Base-by-base conservation (phyloP, 2,888 invertebrate species). In the Eristalis tenax region DNA sequence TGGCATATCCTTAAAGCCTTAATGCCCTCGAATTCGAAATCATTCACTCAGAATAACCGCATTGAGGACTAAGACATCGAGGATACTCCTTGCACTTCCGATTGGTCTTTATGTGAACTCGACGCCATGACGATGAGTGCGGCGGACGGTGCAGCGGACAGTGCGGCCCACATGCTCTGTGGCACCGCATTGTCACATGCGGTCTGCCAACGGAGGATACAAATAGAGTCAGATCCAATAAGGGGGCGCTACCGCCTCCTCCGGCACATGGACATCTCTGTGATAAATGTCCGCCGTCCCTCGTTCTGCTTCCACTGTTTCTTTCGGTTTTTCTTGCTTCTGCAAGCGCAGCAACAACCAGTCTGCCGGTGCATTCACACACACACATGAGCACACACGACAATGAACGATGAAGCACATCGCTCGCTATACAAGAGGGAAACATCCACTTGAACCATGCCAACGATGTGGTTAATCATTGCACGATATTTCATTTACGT, bases 391-490 rank as follows among this genome's bases (percentile, higher is more conserved):
- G 18, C 50, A 18, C 26, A 59, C 59, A 59, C 26, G 59, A 59
- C 59, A 77, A 68, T 77, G 76, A 77, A 77, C 76, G 76, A 77
- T 77, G 76, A 61, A 77, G 76, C 68, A 69, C 64, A 65, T 35
- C n/a, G 38, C 64, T 38, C 64, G 11, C 83, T 66, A 59, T 74
- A 83, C 79, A 87, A 83, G 83, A 83, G 79, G 76, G 79, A 87
- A 83, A 83, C 79, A 87, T 80, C 87, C 65, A 80, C 79, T 87
- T 83, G 87, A 87, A 87, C 87, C 80, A 73, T 87, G 83, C 83
- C 87, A 83, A 83, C 83, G 87, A 87, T 83, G 87, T 83, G 87
- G 87, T 87, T 83, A 87, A 87, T 87, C 87, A 87, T 87, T 80
- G 76, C 64, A 87, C 87, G 73, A 83, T 87, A 87, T 87, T 87